phyloP scores from a whole-genome alignment of 2,113 vertebrate genomes.

The Rafetus swinhoei region DNA sequence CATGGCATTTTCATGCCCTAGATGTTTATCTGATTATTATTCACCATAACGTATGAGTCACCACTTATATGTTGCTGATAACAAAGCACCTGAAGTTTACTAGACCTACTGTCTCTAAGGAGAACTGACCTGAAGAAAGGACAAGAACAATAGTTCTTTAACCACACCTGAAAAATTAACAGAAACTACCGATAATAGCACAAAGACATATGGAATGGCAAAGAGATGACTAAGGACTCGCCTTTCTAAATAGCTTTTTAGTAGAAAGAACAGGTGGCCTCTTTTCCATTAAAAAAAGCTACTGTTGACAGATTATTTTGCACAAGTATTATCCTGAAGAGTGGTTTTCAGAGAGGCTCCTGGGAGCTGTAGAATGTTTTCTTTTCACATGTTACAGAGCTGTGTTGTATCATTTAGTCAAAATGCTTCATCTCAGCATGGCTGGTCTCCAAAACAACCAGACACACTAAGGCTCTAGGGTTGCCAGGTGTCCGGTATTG shows the following conservation, averaged over 20 bases:
- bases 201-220: not conserved
- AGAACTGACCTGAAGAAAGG: not conserved
- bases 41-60: not conserved
- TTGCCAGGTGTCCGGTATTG: too few species aligned
- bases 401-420: not conserved
- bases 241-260: not conserved
- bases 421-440: not conserved
- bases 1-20: not conserved
- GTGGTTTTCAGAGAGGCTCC: too few species aligned
- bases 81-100: not conserved
- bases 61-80: not conserved
- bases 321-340: not conserved
- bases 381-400: not conserved
- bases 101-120: not conserved
- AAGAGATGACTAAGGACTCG: not conserved
- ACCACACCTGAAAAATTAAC: not conserved
- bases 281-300: not conserved
- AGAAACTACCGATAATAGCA: not conserved
- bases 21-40: not conserved
- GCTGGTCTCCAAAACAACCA: too few species aligned
- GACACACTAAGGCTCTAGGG: too few species aligned
- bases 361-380: not conserved
- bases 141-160: not conserved
- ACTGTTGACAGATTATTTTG: not conserved
- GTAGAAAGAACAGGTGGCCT: not conserved